Evolutionary conservation across 2,113 vertebrate species (phyloP).

Genomic region (Poeciliopsis occidentalis): DNA sequence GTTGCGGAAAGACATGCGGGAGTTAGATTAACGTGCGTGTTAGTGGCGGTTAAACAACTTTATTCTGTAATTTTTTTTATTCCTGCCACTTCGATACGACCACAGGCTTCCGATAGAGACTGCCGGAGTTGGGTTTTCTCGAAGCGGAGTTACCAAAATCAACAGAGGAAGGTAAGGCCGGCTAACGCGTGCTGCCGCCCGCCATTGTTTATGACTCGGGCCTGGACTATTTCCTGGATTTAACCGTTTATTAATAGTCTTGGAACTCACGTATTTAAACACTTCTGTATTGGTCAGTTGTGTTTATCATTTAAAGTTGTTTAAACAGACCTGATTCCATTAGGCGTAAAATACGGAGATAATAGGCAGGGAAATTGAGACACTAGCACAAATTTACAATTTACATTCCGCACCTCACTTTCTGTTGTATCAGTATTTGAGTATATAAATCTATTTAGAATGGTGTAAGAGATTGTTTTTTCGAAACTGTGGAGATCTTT

Average conservation of each 20-base stretch:
- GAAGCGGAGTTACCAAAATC: constrained; percentile 8
- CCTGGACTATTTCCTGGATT: constrained; percentile 9
- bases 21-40: background rate
- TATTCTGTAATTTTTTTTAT: accelerated
- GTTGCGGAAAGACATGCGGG: constrained; percentile 12
- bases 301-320: background rate
- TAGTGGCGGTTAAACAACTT: background rate
- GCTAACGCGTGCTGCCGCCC: constrained; percentile 58
- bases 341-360: too few species aligned
- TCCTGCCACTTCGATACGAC: accelerated
- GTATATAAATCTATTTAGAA: too few species aligned
- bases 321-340: background rate
- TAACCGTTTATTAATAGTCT: background rate
- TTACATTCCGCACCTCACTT: too few species aligned
- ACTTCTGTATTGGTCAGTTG: background rate
- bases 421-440: too few species aligned
- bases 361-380: too few species aligned
- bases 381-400: too few species aligned
- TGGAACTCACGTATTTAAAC: background rate
- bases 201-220: constrained; percentile 72
- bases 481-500: background rate
- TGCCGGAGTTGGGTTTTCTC: background rate
- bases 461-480: too few species aligned
- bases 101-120: background rate
- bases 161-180: constrained; percentile 49